A percentile compares a stretch with the other conserved stretches of the same genome.
phyloP scores from a whole-genome alignment of 53 echinoderm and acorn worm species.

The Echinometra lucunter region DNA sequence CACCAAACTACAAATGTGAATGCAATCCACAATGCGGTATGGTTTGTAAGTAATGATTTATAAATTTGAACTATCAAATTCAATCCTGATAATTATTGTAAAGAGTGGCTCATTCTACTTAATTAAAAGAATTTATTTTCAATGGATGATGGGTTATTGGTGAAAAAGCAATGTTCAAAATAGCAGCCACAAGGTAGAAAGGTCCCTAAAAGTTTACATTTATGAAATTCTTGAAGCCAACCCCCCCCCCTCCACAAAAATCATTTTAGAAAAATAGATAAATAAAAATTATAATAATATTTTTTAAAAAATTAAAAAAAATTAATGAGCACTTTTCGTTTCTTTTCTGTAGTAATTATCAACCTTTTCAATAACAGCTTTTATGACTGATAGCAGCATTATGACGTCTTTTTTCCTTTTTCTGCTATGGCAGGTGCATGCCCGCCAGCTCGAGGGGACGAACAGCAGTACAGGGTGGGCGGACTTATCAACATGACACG shows the following conservation, averaged over 20 bases:
- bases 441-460: background rate
- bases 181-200: too few species aligned
- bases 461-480: background rate
- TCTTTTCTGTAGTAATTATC: background rate
- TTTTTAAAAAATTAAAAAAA: background rate
- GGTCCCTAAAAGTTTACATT: too few species aligned
- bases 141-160: too few species aligned
- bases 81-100: background rate
- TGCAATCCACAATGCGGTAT: constrained; percentile 9
- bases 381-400: too few species aligned
- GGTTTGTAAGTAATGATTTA: constrained; percentile 24
- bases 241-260: too few species aligned
- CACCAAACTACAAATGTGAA: constrained; percentile 13
- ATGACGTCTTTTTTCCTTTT: background rate
- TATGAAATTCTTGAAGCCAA: too few species aligned
- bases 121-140: too few species aligned
- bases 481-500: background rate
- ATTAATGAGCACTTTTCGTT: background rate
- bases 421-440: background rate
- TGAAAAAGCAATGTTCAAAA: too few species aligned
- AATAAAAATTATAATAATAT: too few species aligned
- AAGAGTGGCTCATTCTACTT: background rate
- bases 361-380: background rate
- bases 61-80: background rate
- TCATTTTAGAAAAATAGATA: too few species aligned